Percentiles rank a stretch among this genome's conserved stretches.
Conservation (phyloP, 2,113 vertebrate genomes). For the Actinemys pallida region DNA sequence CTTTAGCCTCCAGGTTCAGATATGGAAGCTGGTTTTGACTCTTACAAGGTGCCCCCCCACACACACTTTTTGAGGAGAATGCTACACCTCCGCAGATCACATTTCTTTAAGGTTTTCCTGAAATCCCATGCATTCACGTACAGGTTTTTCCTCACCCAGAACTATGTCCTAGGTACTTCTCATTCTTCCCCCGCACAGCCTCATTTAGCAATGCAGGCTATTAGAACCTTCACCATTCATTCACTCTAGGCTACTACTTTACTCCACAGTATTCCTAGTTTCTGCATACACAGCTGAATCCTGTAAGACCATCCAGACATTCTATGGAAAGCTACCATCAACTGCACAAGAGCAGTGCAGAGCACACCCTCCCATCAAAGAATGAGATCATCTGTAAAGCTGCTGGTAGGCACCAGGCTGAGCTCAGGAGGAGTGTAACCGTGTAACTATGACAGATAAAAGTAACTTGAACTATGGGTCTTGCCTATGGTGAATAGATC, state of each 20-base stretch:
- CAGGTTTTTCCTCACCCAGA: background rate
- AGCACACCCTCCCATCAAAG: background rate
- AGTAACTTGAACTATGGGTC: background rate
- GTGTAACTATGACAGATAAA: background rate
- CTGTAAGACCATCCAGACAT: background rate
- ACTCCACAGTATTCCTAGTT: background rate
- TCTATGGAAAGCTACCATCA: background rate
- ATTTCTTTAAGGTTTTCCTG: background rate
- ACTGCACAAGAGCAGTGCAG: background rate
- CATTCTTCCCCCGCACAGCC: background rate
- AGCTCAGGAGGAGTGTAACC: background rate
- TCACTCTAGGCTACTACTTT: background rate
- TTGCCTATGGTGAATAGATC: constrained; percentile 2
- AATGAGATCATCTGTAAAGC: background rate
- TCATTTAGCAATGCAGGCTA: background rate
- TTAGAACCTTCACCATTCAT: background rate
- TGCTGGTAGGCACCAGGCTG: background rate
- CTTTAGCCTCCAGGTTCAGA: background rate
- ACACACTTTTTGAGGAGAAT: background rate
- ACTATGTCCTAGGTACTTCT: background rate
- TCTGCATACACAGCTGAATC: background rate
- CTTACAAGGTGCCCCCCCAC: background rate
- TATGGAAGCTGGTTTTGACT: background rate
- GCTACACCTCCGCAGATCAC: background rate
- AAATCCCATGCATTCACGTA: background rate